Evolutionary conservation across 1,140 invertebrate species (phyloP).

Genomic region (Diorhabda carinulata): DNA sequence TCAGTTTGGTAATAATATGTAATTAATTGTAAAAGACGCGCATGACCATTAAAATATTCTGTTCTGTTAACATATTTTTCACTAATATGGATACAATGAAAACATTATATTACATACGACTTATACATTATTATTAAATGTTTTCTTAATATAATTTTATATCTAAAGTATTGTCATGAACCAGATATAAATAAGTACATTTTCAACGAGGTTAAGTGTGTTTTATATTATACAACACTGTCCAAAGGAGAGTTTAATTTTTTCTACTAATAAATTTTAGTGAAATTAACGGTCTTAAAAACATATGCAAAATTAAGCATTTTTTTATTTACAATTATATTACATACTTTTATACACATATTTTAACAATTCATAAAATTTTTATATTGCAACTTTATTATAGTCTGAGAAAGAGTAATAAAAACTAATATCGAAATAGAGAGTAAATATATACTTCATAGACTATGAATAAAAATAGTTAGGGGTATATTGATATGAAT

Average conservation of each 20-base stretch:
- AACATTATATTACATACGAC: slow-evolving; percentile 18
- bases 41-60: no score
- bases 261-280: not conserved
- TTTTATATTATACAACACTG: slow-evolving; percentile 22
- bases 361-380: slow-evolving; percentile 17
- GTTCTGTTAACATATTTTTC: not conserved
- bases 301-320: slow-evolving; percentile 17
- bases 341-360: slow-evolving; percentile 14
- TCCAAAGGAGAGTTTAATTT: not conserved
- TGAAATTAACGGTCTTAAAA: slow-evolving; percentile 4
- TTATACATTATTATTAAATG: slow-evolving; percentile 40
- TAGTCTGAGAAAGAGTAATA: slow-evolving; percentile 1
- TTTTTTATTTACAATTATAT: slow-evolving; percentile 15
- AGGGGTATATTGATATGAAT: slow-evolving; percentile 8
- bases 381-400: slow-evolving; percentile 9
- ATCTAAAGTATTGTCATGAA: slow-evolving; percentile 48
- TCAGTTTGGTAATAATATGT: no score
- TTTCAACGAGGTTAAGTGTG: slow-evolving; percentile 24
- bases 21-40: no score
- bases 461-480: slow-evolving; percentile 5
- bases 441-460: not conserved
- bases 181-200: slow-evolving; percentile 39
- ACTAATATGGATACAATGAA: slow-evolving; percentile 16
- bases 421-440: not conserved
- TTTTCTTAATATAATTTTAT: slow-evolving; percentile 42